Conservation (phyloP, 1,140 invertebrate genomes). For the Drosophila triauraria region DNA sequence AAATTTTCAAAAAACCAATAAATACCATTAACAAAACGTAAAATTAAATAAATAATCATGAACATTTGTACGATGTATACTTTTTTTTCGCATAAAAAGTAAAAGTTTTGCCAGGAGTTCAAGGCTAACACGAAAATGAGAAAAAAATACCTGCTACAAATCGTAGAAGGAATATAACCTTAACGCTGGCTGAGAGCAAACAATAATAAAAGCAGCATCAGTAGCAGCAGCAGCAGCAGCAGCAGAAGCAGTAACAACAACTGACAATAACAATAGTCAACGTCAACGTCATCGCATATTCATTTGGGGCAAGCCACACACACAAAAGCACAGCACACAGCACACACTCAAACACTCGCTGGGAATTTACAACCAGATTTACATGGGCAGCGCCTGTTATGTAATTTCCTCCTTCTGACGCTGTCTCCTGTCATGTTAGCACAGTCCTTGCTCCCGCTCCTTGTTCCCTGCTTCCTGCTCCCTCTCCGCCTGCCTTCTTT, state of each 20-base stretch:
- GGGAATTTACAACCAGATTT: conserved; percentile 54
- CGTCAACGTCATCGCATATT: conserved; percentile 59
- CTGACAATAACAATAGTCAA: conserved; percentile 58
- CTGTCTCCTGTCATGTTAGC: conserved; percentile 76
- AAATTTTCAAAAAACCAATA: conserved; percentile 51
- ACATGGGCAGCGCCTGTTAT: conserved; percentile 79
- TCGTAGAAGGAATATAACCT: not conserved
- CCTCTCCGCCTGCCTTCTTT: not conserved
- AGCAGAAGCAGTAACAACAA: conserved; percentile 18
- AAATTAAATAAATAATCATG: conserved; percentile 9
- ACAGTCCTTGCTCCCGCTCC: conserved; percentile 49
- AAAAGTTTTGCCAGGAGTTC: conserved; percentile 42
- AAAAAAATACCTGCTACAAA: conserved; percentile 13
- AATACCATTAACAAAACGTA: conserved; percentile 29
- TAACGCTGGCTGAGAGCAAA: conserved; percentile 27
- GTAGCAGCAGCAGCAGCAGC: not conserved
- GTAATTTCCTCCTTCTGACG: conserved; percentile 80
- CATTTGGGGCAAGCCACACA: conserved; percentile 58
- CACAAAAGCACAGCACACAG: conserved; percentile 8
- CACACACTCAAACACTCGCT: conserved; percentile 15
- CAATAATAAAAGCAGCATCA: conserved; percentile 43
- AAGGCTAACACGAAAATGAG: conserved; percentile 39
- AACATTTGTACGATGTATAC: conserved; percentile 45
- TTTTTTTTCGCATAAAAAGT: conserved; percentile 51
- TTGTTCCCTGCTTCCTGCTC: not conserved